Percentiles rank a stretch among this genome's conserved stretches.
Conservation (phyloP, 2,113 vertebrate species). For the Boleophthalmus pectinirostris region DNA sequence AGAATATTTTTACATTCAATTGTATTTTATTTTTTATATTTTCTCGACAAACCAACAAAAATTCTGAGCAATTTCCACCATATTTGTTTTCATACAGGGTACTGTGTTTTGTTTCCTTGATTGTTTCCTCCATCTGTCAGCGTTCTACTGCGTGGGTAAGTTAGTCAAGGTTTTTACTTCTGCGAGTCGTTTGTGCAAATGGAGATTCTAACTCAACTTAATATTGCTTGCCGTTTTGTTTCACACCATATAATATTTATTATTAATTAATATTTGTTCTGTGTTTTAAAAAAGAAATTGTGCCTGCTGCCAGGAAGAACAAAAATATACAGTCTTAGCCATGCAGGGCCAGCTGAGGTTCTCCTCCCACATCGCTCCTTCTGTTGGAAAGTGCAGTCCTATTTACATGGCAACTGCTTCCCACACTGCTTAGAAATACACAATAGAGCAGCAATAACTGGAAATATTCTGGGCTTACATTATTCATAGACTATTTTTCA, state of each 20-base stretch:
- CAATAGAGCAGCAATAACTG: conserved; percentile 24
- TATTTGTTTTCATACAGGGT: too few species aligned
- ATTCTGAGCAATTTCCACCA: too few species aligned
- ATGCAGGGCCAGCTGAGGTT: conserved; percentile 40
- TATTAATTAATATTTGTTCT: conserved; percentile 4
- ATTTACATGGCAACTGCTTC: conserved; percentile 32
- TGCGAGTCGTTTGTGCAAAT: neutral
- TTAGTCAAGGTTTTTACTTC: too few species aligned
- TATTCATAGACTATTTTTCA: conserved; percentile 7
- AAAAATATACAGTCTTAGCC: conserved; percentile 15
- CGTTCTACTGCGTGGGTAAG: too few species aligned
- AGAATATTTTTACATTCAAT: too few species aligned
- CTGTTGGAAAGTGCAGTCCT: conserved; percentile 46
- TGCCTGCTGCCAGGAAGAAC: conserved; percentile 1
- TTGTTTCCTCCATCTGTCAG: too few species aligned
- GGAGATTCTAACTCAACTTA: neutral
- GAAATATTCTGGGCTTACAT: neutral
- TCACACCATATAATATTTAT: conserved; percentile 1
- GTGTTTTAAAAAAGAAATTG: conserved; percentile 7
- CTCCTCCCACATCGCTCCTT: conserved; percentile 46
- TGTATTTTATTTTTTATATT: too few species aligned
- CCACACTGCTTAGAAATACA: conserved; percentile 30
- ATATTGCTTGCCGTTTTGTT: neutral
- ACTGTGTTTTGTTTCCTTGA: too few species aligned
- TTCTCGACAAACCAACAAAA: too few species aligned